Evolutionary conservation across 2,888 invertebrate species (phyloP).

Genomic region (Dastarcus helophoroides): DNA sequence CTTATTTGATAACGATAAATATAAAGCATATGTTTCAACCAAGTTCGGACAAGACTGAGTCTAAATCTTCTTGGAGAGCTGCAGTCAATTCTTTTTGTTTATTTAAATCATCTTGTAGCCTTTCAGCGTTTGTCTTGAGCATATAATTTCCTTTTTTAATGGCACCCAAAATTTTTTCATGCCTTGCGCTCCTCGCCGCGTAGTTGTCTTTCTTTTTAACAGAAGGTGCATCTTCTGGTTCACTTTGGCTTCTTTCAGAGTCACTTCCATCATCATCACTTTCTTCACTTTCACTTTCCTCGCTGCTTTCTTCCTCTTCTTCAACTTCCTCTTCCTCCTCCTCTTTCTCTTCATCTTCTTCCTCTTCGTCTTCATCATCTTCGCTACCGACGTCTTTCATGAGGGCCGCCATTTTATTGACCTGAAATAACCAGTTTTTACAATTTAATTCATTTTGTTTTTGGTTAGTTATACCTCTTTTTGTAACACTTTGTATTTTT

Average conservation of each 20-base stretch:
- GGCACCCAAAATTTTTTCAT: slow-evolving; percentile 67
- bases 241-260: slow-evolving; percentile 46
- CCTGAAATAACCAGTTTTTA: slow-evolving; percentile 44
- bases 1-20: no score
- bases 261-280: slow-evolving; percentile 52
- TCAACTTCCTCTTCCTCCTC: slow-evolving; percentile 39
- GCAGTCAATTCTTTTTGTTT: slow-evolving; percentile 72
- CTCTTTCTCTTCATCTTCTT: slow-evolving; percentile 44
- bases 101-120: slow-evolving; percentile 73
- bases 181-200: slow-evolving; percentile 53
- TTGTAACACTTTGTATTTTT: slow-evolving; percentile 70
- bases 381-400: slow-evolving; percentile 72
- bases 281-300: slow-evolving; percentile 56
- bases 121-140: slow-evolving; percentile 77
- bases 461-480: slow-evolving; percentile 56
- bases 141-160: slow-evolving; percentile 81
- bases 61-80: slow-evolving; percentile 69
- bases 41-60: slow-evolving; percentile 75
- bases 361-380: slow-evolving; percentile 42
- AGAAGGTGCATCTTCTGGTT: slow-evolving; percentile 51
- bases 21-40: no score
- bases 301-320: slow-evolving; percentile 49
- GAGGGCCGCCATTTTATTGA: slow-evolving; percentile 81
- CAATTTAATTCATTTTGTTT: slow-evolving; percentile 5
- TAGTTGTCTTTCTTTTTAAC: slow-evolving; percentile 58